phyloP scores from a whole-genome alignment of 1,140 invertebrate species.

The Drosophila ananassae region DNA sequence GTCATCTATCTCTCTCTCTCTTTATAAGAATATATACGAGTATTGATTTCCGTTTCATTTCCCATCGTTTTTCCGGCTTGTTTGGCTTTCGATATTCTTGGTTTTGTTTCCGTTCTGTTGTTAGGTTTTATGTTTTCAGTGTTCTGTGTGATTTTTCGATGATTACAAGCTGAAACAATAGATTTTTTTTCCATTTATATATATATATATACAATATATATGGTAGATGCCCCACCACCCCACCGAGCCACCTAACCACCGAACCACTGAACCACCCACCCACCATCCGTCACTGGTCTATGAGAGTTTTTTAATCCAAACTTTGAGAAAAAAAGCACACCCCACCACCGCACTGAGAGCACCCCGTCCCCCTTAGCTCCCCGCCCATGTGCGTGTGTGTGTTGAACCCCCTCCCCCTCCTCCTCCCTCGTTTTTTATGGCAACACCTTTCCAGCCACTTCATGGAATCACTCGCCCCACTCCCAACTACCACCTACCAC shows the following conservation, averaged over 20 bases:
- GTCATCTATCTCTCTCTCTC: background rate
- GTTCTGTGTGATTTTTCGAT: conserved; percentile 8
- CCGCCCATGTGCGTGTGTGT: conserved; percentile 38
- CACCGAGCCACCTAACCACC: background rate
- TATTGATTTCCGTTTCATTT: conserved; percentile 21
- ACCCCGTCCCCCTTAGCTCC: conserved; percentile 19
- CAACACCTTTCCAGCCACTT: conserved; percentile 17
- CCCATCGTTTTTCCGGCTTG: conserved; percentile 32
- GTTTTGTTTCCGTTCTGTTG: conserved; percentile 4
- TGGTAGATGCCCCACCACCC: conserved; percentile 28
- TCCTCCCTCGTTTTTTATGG: background rate
- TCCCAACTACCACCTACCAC: too few species aligned
- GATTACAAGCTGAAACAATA: conserved; percentile 26
- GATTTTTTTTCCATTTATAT: conserved; percentile 7
- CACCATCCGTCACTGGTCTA: conserved; percentile 7
- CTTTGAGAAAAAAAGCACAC: background rate
- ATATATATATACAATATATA: conserved; percentile 16
- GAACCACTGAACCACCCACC: background rate
- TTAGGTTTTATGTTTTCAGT: conserved; percentile 26
- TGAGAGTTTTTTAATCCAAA: conserved; percentile 15
- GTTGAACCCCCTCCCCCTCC: background rate
- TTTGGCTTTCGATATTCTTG: conserved; percentile 34
- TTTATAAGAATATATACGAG: conserved; percentile 19
- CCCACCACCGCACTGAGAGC: conserved; percentile 25
- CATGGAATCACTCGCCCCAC: conserved; percentile 15